A percentile compares a stretch with the other conserved stretches of the same genome.
Conservation (phyloP, 2,113 vertebrate genomes). For the Gavialis gangeticus region DNA sequence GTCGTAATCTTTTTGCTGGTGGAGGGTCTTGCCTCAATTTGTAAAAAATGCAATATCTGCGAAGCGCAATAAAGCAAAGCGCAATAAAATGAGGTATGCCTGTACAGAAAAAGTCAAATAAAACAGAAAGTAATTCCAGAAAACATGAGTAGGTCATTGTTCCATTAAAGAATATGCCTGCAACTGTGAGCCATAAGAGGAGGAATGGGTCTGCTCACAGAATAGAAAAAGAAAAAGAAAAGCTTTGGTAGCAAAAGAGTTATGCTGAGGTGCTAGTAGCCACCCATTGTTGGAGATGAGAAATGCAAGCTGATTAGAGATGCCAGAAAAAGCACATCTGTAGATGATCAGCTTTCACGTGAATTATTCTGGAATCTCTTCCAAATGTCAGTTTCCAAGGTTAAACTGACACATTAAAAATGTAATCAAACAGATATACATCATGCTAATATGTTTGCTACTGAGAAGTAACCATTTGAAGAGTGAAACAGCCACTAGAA, state of each 20-base stretch:
- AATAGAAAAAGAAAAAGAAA: neutral
- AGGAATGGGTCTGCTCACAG: neutral
- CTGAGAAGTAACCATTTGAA: neutral
- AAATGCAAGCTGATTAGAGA: neutral
- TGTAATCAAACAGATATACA: too few species aligned
- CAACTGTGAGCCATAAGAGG: neutral
- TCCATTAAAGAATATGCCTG: neutral
- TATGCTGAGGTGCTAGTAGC: neutral
- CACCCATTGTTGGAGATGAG: neutral
- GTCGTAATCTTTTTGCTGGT: too few species aligned
- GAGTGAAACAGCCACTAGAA: neutral
- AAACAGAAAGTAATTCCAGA: neutral
- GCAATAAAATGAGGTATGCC: too few species aligned
- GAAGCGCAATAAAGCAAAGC: too few species aligned
- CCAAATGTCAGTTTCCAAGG: neutral
- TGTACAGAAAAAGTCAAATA: neutral
- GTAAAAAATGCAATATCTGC: too few species aligned
- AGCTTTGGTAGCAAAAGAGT: neutral
- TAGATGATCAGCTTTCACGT: neutral
- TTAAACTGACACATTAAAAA: neutral
- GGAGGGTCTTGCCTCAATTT: too few species aligned
- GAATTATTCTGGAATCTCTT: neutral
- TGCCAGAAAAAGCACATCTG: neutral
- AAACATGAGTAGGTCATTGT: neutral
- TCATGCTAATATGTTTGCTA: neutral